Base-by-base conservation (phyloP, 1,140 invertebrate genomes). In the Drosophila murphyi region DNA sequence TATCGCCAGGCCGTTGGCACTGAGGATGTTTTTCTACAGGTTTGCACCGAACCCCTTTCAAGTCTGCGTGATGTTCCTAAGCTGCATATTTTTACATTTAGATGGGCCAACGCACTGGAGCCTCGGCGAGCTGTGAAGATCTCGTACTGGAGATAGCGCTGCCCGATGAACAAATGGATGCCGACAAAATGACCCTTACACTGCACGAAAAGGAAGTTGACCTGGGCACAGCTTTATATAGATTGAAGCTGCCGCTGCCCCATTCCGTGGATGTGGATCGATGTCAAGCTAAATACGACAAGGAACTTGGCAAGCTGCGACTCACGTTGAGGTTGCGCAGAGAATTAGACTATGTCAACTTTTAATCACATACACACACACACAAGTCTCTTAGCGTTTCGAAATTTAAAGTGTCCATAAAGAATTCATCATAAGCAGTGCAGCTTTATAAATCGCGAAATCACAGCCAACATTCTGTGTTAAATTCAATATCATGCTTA, bases 11-110 rank as follows among this genome's bases (percentile, higher is more conserved):
- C 96, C 54, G 96, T 98, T 2, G 95, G 95, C 6, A 94, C 97
- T 1, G 97, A 97, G 92, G 97, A 98, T 92, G 94, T 98, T 39
- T 98, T 95, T 93, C 93, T 98, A 52, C 96, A 97, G 92, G 96
- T 96, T 48, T 41, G 48, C 43, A 4, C 29, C 37, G 0, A 0
- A 6, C 35, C 32, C 5, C 5, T n/a, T 20, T 60, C 10, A 35
- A 34, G 20, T 45, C 34, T 20, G 20, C 20, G 20, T 20, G 28
- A 1, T 3, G 43, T 65, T 7, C 39, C 12, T 39, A 20, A 41
- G 72, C 60, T 57, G 2, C 5, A 5, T 4, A 7, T 12, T 8
- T 60, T 47, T 31, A n/a, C 48, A 60, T 8, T 39, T 83, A 97
- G 96, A 96, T 98, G 94, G 96, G 96, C 0, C 95, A 95, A 64